These are phyloP conservation scores for Megaceryle alcyon DNA, from an alignment of 2,797 vertebrate genomes.

Conservation along the genomic window DNA sequence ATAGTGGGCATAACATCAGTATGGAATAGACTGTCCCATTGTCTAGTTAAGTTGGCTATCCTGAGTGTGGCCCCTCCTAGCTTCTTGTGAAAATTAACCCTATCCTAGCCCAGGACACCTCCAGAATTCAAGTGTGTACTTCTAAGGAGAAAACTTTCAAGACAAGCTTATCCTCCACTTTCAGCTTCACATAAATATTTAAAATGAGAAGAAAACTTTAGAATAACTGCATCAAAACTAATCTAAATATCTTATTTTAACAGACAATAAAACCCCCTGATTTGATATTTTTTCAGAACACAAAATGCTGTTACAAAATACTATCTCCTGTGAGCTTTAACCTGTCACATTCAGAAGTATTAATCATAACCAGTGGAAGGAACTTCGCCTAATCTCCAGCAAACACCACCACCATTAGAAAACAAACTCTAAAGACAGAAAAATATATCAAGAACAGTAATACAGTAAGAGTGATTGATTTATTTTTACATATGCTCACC, in stretches of 20 bases:
- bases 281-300: slow-evolving; percentile 5
- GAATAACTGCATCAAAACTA: background rate
- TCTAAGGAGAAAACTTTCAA: background rate
- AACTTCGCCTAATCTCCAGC: background rate
- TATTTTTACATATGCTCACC: background rate
- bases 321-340: background rate
- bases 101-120: background rate
- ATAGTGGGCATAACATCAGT: too few species aligned
- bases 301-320: background rate
- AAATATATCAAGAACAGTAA: background rate
- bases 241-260: background rate
- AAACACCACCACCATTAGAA: background rate
- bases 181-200: background rate
- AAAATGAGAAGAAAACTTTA: background rate
- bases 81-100: too few species aligned
- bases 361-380: background rate
- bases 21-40: too few species aligned
- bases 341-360: background rate
- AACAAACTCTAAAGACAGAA: background rate
- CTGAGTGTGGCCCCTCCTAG: too few species aligned
- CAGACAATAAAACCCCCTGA: background rate
- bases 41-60: too few species aligned
- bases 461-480: background rate
- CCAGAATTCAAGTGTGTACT: background rate
- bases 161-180: background rate